phyloP scores from a whole-genome alignment of 2,113 vertebrate genomes.

The Calonectris borealis region DNA sequence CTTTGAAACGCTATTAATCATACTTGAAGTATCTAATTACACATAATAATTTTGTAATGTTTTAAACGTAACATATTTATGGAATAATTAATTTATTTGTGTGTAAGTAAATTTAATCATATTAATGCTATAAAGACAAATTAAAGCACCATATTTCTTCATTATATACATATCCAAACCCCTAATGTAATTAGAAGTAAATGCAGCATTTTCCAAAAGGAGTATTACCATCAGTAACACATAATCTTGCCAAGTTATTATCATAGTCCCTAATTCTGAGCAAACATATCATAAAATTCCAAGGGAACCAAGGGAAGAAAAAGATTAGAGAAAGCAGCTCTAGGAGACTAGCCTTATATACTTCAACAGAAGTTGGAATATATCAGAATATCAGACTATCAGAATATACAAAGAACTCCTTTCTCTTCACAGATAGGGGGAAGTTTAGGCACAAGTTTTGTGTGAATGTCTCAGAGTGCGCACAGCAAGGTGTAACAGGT shows the following conservation, averaged over 20 bases:
- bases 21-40: conserved; percentile 6
- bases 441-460: neutral
- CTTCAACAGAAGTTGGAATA: neutral
- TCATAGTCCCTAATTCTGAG: neutral
- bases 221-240: neutral
- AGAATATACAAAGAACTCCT: neutral
- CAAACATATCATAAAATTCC: neutral
- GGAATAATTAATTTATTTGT: conserved; percentile 44
- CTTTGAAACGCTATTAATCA: conserved; percentile 38
- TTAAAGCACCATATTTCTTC: conserved; percentile 2
- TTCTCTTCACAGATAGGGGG: neutral
- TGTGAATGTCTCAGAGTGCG: neutral
- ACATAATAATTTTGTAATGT: conserved; percentile 30
- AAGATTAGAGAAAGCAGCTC: neutral
- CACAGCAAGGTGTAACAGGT: neutral
- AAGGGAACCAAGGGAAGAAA: neutral
- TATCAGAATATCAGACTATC: neutral
- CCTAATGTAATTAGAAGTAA: neutral
- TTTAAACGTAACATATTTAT: conserved; percentile 46
- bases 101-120: conserved; percentile 40
- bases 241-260: neutral
- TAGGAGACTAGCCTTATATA: neutral
- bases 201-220: neutral
- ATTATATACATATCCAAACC: neutral
- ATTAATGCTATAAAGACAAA: conserved; percentile 45